Evolutionary conservation across 2,888 invertebrate genomes (phyloP).

Genomic region (Ernsta delagoae): DNA sequence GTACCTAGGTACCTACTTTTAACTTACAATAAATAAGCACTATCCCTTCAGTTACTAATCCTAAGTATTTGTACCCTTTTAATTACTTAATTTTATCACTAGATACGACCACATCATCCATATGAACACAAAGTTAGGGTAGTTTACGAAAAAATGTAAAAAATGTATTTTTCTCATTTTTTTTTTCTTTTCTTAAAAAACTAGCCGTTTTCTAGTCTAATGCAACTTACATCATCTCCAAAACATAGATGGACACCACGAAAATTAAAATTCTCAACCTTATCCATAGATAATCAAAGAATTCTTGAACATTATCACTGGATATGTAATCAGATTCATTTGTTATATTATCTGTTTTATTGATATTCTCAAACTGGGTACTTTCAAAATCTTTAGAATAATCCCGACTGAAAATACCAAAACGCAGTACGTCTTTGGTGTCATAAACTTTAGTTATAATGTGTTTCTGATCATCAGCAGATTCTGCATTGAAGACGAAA

Average conservation of each 20-base stretch:
- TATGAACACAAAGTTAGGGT: no score
- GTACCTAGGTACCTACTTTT: no score
- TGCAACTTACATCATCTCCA: slow-evolving; percentile 72
- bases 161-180: no score
- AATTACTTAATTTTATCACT: no score
- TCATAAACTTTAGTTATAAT: slow-evolving; percentile 41
- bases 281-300: slow-evolving; percentile 77
- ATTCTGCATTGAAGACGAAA: slow-evolving; percentile 49
- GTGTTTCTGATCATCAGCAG: slow-evolving; percentile 44
- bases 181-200: no score
- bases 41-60: no score
- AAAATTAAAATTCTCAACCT: slow-evolving; percentile 65
- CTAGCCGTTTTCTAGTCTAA: neutral
- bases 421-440: slow-evolving; percentile 50
- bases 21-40: no score
- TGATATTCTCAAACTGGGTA: slow-evolving; percentile 15
- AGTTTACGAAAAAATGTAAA: no score
- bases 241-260: slow-evolving; percentile 72
- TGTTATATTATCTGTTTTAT: slow-evolving; percentile 40
- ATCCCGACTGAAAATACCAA: slow-evolving; percentile 65
- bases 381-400: slow-evolving; percentile 54
- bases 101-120: no score
- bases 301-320: slow-evolving; percentile 62
- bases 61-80: no score
- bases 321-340: slow-evolving; percentile 58